These are phyloP conservation scores for Pelodytes ibericus DNA, from an alignment of 2,797 vertebrate species.

Conservation along the genomic window DNA sequence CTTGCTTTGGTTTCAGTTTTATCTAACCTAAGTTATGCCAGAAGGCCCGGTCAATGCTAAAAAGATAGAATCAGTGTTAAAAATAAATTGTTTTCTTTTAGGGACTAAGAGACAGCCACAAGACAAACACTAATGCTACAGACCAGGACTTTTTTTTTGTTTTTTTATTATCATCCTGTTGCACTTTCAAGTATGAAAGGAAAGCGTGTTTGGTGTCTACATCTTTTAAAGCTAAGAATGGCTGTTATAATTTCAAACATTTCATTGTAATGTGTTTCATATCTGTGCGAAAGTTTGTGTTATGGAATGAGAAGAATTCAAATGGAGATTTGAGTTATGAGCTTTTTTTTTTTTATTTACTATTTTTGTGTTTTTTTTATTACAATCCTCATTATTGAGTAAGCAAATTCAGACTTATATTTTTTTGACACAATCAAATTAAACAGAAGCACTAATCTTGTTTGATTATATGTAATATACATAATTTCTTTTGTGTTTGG, in stretches of 20 bases:
- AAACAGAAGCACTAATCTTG: too few species aligned
- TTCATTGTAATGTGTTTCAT: slow-evolving; percentile 27
- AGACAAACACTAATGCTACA: slow-evolving; percentile 39
- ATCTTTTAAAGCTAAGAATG: slow-evolving; percentile 19
- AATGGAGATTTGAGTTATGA: background rate
- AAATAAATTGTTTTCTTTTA: background rate
- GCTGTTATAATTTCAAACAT: slow-evolving; percentile 12
- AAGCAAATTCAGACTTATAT: background rate
- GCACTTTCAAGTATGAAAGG: slow-evolving; percentile 45
- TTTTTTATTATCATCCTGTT: slow-evolving; percentile 14
- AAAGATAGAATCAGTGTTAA: slow-evolving; percentile 18
- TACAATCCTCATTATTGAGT: too few species aligned
- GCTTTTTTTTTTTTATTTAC: background rate
- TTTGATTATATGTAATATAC: too few species aligned
- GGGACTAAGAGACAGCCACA: too few species aligned
- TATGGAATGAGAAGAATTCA: background rate
- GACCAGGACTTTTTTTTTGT: slow-evolving; percentile 6
- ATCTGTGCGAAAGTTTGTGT: background rate
- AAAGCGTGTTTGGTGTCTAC: slow-evolving; percentile 31
- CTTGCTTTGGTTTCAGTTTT: slow-evolving; percentile 17
- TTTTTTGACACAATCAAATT: background rate
- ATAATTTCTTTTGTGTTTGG: too few species aligned
- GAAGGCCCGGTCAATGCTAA: slow-evolving; percentile 4
- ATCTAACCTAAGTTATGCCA: background rate
- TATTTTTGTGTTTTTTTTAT: background rate